phyloP scores from a whole-genome alignment of 2,113 vertebrate species.

The Eulacestoma nigropectus region DNA sequence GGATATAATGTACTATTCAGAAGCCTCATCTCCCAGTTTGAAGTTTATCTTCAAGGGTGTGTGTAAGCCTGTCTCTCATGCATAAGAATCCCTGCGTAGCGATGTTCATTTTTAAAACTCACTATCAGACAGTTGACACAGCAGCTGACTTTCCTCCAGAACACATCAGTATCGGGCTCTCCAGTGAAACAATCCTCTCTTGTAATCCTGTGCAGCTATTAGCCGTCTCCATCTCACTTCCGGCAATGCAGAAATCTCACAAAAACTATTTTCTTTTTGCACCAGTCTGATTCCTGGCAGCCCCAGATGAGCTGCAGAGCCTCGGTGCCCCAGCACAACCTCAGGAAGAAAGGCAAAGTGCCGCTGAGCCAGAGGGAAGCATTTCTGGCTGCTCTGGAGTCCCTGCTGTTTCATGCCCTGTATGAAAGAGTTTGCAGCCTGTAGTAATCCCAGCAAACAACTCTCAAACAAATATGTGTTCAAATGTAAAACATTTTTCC shows the following conservation, averaged over 20 bases:
- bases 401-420: not conserved
- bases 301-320: not conserved
- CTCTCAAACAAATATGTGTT: not conserved
- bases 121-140: not conserved
- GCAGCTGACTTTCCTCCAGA: slow-evolving; percentile 33
- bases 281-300: not conserved
- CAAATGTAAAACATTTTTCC: not conserved
- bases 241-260: not conserved
- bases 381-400: not conserved
- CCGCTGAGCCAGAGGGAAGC: not conserved
- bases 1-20: not conserved
- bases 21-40: not conserved
- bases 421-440: not conserved
- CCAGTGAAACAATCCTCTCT: not conserved
- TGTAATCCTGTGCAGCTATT: not conserved
- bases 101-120: not conserved
- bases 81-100: not conserved
- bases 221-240: not conserved
- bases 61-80: not conserved
- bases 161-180: not conserved
- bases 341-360: not conserved
- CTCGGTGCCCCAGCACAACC: accelerated
- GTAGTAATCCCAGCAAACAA: not conserved
- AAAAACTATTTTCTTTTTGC: not conserved
- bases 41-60: not conserved